phyloP scores from a whole-genome alignment of 2,797 vertebrate genomes.

The Lateolabrax maculatus region DNA sequence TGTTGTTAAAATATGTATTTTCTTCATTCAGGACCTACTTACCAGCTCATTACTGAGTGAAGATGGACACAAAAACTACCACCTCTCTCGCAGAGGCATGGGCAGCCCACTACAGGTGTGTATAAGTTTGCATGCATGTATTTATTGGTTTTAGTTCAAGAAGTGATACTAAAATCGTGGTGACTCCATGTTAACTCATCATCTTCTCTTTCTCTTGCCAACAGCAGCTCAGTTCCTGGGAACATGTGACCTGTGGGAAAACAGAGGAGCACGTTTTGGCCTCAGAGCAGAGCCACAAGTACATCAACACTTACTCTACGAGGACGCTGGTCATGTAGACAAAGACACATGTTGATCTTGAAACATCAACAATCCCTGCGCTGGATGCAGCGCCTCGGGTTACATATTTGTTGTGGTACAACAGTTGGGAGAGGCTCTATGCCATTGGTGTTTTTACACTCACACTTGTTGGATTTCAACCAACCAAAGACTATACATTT shows the following conservation, averaged over 20 bases:
- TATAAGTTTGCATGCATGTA: background rate
- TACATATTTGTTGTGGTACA: constrained; percentile 95
- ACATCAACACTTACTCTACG: constrained; percentile 92
- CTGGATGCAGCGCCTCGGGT: constrained; percentile 77
- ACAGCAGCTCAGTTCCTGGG: constrained; percentile 92
- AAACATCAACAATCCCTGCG: constrained; percentile 75
- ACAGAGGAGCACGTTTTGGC: constrained; percentile 91
- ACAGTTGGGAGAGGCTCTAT: constrained; percentile 95
- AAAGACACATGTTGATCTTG: constrained; percentile 59
- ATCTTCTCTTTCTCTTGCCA: constrained; percentile 3
- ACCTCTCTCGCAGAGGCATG: constrained; percentile 85
- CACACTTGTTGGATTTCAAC: constrained; percentile 91
- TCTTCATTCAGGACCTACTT: constrained; percentile 89
- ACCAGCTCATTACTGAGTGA: constrained; percentile 93
- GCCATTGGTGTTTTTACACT: constrained; percentile 89
- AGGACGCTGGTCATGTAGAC: constrained; percentile 96
- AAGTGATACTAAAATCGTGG: background rate
- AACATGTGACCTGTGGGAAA: constrained; percentile 93
- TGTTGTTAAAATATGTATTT: background rate
- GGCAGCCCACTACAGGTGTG: constrained; percentile 87
- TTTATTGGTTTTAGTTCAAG: background rate
- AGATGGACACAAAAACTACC: constrained; percentile 90
- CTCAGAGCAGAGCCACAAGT: constrained; percentile 91
- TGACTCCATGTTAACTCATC: background rate
- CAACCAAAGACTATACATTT: constrained; percentile 89